Base-by-base conservation (phyloP, 2,797 vertebrate species). In the Tapera naevia region DNA sequence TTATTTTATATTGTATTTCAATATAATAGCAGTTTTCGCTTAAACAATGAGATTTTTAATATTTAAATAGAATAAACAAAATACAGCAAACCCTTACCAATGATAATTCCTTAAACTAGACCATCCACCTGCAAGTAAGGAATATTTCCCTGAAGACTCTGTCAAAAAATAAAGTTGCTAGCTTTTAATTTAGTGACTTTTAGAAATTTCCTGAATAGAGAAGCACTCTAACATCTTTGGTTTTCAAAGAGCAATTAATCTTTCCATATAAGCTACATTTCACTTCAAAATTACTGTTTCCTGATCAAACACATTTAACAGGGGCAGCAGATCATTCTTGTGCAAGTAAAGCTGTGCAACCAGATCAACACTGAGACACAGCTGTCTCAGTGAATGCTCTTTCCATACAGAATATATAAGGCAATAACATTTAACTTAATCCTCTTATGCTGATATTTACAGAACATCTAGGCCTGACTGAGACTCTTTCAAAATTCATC, bases 1-100 rank as follows among this genome's bases (percentile, higher is more conserved):
- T 41, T 62, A 62, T 57, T 67, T 92, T 72, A 57, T 16, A 72
- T 17, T 9, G 1, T 84, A 89, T 65, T 69, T 86, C 17, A 73
- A 22, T 35, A 16, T 54, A 88, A 95, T 17, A 22, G 22, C 45
- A 95, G 53, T 56, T 91, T 84, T 94, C 84, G 89, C 71, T 86
- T 72, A 60, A 18, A 48, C 32, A 56, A 85, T 19, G 19, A 81
- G 45, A 79, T 83, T 86, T 80, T 35, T 3, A 9, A 73, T 61
- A 54, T n/a, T 51, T 82, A 46, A 78, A 74, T 8, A 73, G 12
- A 74, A 66, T 32, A 74, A 70, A 56, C 13, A 73, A 86, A 87
- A 74, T 32, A 67, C 12, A 80, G 28, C 10, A 64, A 83, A 78
- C 4, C 37, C 22, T 48, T 17, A 48, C 23, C 61, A 66, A 61